Conservation (phyloP, 2,113 vertebrate species). For the Falco punctatus region DNA sequence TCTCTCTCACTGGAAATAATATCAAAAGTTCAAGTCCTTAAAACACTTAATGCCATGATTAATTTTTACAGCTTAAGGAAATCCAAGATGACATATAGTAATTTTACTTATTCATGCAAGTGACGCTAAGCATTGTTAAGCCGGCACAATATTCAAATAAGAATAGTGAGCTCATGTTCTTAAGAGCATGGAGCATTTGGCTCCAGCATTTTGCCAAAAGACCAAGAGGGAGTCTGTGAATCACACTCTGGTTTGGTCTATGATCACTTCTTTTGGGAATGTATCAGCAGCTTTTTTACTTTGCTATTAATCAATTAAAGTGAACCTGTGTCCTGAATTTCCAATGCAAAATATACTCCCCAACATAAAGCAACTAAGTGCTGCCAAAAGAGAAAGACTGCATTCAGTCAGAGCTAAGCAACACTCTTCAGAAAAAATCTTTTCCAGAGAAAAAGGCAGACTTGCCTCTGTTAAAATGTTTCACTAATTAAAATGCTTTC, state of each 20-base stretch:
- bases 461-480: background rate
- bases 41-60: conserved; percentile 41
- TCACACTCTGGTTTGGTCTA: background rate
- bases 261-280: background rate
- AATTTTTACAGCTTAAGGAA: conserved; percentile 49
- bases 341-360: background rate
- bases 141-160: background rate
- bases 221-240: background rate
- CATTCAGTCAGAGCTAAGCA: background rate
- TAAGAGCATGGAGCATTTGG: background rate
- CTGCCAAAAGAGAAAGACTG: background rate
- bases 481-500: background rate
- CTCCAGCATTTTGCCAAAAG: background rate
- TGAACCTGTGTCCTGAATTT: background rate
- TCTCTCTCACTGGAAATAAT: conserved; percentile 40
- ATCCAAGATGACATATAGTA: conserved; percentile 41
- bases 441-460: background rate
- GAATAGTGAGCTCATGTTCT: background rate
- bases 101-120: conserved; percentile 23
- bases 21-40: conserved; percentile 52
- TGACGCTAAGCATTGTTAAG: conserved; percentile 33
- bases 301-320: background rate
- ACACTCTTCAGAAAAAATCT: background rate
- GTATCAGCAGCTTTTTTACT: background rate
- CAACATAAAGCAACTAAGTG: background rate